A percentile compares a stretch with the other conserved stretches of the same genome.
These are phyloP conservation scores for Pantherophis alleghaniensis DNA, from an alignment of 2,797 vertebrate genomes.

Conservation along the genomic window DNA sequence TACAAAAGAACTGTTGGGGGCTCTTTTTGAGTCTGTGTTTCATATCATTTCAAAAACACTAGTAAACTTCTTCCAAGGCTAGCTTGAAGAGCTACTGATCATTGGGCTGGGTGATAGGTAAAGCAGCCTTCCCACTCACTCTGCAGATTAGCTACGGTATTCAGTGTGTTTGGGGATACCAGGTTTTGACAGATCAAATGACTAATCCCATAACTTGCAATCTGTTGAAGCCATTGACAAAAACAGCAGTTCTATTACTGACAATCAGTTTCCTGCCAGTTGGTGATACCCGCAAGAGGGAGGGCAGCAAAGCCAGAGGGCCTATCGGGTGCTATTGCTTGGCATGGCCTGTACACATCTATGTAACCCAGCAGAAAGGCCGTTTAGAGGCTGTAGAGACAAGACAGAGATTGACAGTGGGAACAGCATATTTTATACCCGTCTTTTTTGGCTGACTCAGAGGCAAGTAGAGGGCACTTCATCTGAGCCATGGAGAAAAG, in stretches of 20 bases:
- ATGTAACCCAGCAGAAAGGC: not conserved
- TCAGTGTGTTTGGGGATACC: not conserved
- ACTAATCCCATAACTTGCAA: not conserved
- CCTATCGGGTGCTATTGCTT: not conserved
- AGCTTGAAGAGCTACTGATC: not conserved
- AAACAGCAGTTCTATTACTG: not conserved
- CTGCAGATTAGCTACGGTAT: not conserved
- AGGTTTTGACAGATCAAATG: not conserved
- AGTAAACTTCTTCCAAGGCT: not conserved
- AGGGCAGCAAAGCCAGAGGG: not conserved
- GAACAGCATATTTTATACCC: not conserved
- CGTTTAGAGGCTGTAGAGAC: not conserved
- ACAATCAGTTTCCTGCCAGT: not conserved
- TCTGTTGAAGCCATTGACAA: not conserved
- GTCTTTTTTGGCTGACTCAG: not conserved
- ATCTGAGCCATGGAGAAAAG: not conserved
- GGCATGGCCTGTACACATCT: not conserved
- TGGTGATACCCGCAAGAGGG: not conserved
- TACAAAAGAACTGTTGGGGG: not conserved
- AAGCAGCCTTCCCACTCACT: not conserved
- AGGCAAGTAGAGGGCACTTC: not conserved
- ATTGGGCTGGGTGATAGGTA: not conserved
- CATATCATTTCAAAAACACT: not conserved
- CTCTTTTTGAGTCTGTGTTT: not conserved
- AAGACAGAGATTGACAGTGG: not conserved